Conservation (phyloP, 1,140 invertebrate species). For the Ladona fulva region DNA sequence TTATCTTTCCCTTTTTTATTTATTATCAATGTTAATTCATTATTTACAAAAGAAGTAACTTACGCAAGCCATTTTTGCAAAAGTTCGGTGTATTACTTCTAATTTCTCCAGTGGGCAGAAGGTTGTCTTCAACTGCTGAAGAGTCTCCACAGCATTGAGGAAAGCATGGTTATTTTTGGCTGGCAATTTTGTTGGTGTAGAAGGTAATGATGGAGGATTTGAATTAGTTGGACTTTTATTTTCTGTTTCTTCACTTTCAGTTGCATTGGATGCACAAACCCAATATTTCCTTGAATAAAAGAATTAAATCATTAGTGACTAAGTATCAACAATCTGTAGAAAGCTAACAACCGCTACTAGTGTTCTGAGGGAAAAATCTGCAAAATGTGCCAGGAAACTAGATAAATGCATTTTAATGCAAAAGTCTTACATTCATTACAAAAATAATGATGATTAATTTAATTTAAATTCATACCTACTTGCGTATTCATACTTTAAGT, state of each 20-base stretch:
- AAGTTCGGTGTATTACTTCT: slow-evolving; percentile 63
- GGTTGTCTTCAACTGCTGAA: slow-evolving; percentile 67
- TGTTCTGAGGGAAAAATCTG: no score
- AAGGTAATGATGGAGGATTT: slow-evolving; percentile 28
- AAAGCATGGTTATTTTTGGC: slow-evolving; percentile 14
- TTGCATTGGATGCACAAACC: slow-evolving; percentile 13
- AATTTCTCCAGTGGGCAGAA: slow-evolving; percentile 73
- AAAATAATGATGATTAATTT: no score
- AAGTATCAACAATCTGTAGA: no score
- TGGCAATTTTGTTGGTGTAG: background rate
- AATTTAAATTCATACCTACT: no score
- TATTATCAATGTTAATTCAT: no score
- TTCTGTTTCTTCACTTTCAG: slow-evolving; percentile 26
- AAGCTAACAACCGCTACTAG: no score
- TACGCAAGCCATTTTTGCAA: slow-evolving; percentile 66
- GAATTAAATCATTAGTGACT: no score
- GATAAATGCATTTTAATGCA: no score
- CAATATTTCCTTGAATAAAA: background rate
- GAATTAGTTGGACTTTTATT: slow-evolving; percentile 33
- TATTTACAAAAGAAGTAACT: slow-evolving; percentile 30
- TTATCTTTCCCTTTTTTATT: no score
- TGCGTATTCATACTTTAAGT: no score
- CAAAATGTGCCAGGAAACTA: no score
- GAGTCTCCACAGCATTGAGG: slow-evolving; percentile 52
- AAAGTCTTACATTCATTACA: no score